Conservation (phyloP, 2,797 vertebrate species). For the Halcyon smyrnensis region DNA sequence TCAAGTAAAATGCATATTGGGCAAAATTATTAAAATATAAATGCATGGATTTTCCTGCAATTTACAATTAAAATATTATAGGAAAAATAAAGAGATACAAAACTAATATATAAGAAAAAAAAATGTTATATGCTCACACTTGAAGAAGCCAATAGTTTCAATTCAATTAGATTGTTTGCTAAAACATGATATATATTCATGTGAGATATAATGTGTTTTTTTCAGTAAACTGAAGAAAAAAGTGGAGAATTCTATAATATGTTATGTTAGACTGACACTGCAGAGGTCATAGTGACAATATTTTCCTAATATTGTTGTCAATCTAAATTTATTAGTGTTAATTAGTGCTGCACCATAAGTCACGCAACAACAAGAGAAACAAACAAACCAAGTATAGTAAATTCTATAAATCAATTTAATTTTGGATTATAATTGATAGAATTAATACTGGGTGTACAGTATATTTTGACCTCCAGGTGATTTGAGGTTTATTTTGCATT, state of each 20-base stretch:
- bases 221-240: not conserved
- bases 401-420: not conserved
- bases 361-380: not conserved
- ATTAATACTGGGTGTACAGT: not conserved
- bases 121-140: not conserved
- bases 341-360: not conserved
- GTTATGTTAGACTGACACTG: not conserved
- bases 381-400: not conserved
- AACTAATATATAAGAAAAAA: not conserved
- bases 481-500: not conserved
- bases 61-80: not conserved
- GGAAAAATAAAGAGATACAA: not conserved
- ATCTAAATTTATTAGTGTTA: not conserved
- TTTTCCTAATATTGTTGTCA: not conserved
- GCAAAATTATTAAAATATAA: not conserved
- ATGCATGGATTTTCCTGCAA: not conserved
- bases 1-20: accelerated
- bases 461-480: not conserved
- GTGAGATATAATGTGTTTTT: not conserved
- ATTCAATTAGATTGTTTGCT: not conserved
- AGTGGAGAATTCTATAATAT: not conserved
- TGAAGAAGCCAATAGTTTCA: not conserved
- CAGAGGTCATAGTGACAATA: not conserved
- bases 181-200: not conserved
- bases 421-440: not conserved